Conservation (phyloP, 1,140 invertebrate genomes). For the Bombus polaris region DNA sequence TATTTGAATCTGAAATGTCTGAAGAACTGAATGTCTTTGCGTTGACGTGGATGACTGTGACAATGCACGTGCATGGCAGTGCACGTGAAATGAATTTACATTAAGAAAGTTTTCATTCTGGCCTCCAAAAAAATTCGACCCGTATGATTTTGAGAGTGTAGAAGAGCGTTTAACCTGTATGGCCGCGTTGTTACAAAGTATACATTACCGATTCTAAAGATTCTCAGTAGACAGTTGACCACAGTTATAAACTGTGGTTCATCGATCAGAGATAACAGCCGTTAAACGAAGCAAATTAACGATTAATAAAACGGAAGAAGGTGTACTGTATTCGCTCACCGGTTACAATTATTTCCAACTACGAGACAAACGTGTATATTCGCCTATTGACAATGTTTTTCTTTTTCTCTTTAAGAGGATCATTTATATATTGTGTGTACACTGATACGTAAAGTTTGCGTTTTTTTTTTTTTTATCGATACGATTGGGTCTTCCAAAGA, state of each 20-base stretch:
- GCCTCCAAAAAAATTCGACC: conserved; percentile 20
- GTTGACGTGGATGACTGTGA: conserved; percentile 31
- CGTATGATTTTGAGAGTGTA: conserved; percentile 28
- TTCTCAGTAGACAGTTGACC: conserved; percentile 30
- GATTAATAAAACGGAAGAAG: conserved; percentile 62
- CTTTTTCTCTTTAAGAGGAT: not conserved
- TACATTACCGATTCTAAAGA: conserved; percentile 59
- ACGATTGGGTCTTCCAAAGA: not conserved
- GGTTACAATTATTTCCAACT: conserved; percentile 35
- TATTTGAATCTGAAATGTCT: conserved; percentile 7
- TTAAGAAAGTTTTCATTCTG: conserved; percentile 42
- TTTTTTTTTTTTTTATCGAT: not conserved
- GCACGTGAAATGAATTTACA: conserved; percentile 29
- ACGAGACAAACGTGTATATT: not conserved
- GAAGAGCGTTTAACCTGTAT: conserved; percentile 36
- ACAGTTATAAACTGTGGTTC: conserved; percentile 30
- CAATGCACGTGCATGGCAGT: not conserved
- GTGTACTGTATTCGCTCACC: conserved; percentile 26
- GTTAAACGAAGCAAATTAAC: conserved; percentile 38
- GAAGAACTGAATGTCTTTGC: conserved; percentile 24
- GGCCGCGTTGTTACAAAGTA: conserved; percentile 50
- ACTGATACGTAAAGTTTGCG: not conserved
- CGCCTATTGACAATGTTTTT: not conserved
- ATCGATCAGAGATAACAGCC: conserved; percentile 22
- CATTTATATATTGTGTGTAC: not conserved